A percentile compares a stretch with the other conserved stretches of the same genome.
These are phyloP conservation scores for Hipposideros larvatus DNA, from an alignment of 2,797 vertebrate species.

Conservation along the genomic window DNA sequence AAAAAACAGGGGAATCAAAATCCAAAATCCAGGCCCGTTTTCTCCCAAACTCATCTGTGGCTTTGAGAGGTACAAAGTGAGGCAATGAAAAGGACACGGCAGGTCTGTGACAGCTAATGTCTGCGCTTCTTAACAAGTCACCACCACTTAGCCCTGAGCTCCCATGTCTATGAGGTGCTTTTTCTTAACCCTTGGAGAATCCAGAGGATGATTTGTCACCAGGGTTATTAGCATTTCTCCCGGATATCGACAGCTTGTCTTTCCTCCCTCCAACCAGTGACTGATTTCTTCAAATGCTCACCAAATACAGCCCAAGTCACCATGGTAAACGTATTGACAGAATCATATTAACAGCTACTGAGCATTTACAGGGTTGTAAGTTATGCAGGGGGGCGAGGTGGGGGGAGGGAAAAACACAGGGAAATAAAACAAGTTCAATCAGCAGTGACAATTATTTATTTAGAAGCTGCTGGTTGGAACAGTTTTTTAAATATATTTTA, in stretches of 20 bases:
- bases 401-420: conserved; percentile 86
- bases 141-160: conserved; percentile 84
- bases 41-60: conserved; percentile 65
- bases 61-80: conserved; percentile 60
- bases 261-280: conserved; percentile 91
- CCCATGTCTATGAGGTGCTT: conserved; percentile 84
- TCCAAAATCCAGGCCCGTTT: conserved; percentile 57
- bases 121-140: conserved; percentile 86
- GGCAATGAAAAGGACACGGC: conserved; percentile 73
- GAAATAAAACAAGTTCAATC: conserved; percentile 89
- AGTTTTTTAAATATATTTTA: conserved; percentile 88
- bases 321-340: conserved; percentile 93
- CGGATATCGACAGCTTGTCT: conserved; percentile 94
- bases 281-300: conserved; percentile 93
- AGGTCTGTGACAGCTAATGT: conserved; percentile 84
- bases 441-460: conserved; percentile 90
- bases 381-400: conserved; percentile 83
- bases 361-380: conserved; percentile 90
- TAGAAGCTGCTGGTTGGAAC: conserved; percentile 86
- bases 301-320: conserved; percentile 91
- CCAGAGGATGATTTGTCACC: conserved; percentile 89
- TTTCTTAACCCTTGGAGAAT: conserved; percentile 90
- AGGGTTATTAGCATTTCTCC: conserved; percentile 95
- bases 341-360: conserved; percentile 94
- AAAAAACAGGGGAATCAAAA: not conserved